Percentiles rank a stretch among this genome's conserved stretches.
Conservation (phyloP, 2,797 vertebrate genomes). For the Hozukius guyotensis region DNA sequence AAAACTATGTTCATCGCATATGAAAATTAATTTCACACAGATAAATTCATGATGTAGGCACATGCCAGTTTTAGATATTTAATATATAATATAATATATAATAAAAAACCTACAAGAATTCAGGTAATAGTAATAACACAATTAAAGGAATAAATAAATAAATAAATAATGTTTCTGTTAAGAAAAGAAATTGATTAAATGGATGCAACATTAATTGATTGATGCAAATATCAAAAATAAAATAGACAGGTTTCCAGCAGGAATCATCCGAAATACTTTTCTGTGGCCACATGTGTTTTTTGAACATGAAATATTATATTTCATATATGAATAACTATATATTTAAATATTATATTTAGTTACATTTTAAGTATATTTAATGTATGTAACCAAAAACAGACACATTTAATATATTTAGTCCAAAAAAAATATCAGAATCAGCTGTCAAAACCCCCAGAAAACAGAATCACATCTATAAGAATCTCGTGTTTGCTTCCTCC, state of each 20-base stretch:
- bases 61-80: not conserved
- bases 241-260: not conserved
- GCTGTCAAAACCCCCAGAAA: not conserved
- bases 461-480: not conserved
- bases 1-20: not conserved
- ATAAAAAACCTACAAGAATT: not conserved
- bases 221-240: not conserved
- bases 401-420: no score
- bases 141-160: not conserved
- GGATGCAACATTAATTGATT: not conserved
- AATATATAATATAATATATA: no score
- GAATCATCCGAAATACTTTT: not conserved
- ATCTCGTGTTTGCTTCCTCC: constrained; percentile 3
- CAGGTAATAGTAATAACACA: not conserved
- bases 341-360: not conserved
- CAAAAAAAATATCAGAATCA: no score
- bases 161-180: no score
- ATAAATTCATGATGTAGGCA: not conserved
- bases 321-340: not conserved
- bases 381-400: not conserved
- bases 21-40: not conserved
- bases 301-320: not conserved
- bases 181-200: not conserved
- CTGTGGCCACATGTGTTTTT: not conserved
- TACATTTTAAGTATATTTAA: not conserved